Conservation (phyloP, 2,888 invertebrate species). For the Cheilosia pagana region DNA sequence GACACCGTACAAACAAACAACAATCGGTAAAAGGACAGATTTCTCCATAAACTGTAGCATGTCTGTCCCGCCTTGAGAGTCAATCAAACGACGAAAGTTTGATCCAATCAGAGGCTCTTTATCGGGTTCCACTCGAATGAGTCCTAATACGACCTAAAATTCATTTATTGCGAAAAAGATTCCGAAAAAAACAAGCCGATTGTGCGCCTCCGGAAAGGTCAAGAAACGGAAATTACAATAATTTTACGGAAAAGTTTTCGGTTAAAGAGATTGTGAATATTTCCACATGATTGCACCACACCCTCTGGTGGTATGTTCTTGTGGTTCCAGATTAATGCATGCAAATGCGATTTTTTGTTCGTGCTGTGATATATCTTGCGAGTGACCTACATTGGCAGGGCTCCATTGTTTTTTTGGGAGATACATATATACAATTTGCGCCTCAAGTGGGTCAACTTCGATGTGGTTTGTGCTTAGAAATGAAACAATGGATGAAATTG, state of each 20-base stretch:
- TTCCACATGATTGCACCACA: slow-evolving; percentile 54
- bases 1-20: slow-evolving; percentile 18
- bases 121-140: slow-evolving; percentile 43
- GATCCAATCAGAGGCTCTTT: slow-evolving; percentile 24
- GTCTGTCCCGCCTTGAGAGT: slow-evolving; percentile 5
- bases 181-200: not conserved
- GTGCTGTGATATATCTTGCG: no score
- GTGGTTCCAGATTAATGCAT: slow-evolving; percentile 39
- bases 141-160: slow-evolving; percentile 2
- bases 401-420: slow-evolving; percentile 36
- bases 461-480: slow-evolving; percentile 21
- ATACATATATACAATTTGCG: slow-evolving; percentile 2
- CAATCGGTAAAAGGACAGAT: not conserved
- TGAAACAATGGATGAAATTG: slow-evolving; percentile 15
- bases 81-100: not conserved
- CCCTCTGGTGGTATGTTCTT: slow-evolving; percentile 1
- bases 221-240: slow-evolving; percentile 45
- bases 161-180: slow-evolving; percentile 38
- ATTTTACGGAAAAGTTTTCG: slow-evolving; percentile 4
- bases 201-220: slow-evolving; percentile 23
- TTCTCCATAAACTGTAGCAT: not conserved
- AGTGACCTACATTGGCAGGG: slow-evolving; percentile 35
- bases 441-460: slow-evolving; percentile 47
- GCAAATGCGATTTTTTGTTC: slow-evolving; percentile 12
- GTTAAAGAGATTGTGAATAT: slow-evolving; percentile 7